Percentiles rank a stretch among this genome's conserved stretches.
Evolutionary conservation across 2,113 vertebrate genomes (phyloP).

Genomic region (Elephas maximus): DNA sequence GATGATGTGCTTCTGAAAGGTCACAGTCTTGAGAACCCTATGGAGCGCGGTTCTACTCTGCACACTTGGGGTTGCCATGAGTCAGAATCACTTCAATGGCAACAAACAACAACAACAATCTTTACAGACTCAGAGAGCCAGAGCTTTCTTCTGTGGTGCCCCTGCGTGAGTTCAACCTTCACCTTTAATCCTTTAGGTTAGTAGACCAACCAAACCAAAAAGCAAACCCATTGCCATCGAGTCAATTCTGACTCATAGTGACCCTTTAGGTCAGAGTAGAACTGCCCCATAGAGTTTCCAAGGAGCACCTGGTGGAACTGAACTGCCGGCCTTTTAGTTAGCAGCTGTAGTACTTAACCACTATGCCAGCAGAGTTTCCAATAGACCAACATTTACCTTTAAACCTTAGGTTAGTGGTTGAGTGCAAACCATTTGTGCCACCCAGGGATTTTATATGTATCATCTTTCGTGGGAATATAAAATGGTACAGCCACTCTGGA

Average conservation of each 20-base stretch:
- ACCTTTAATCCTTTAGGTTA: background rate
- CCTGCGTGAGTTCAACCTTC: background rate
- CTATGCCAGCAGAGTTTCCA: too few relatives aligned
- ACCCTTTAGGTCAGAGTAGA: too few relatives aligned
- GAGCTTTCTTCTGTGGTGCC: background rate
- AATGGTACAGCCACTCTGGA: constrained; percentile 6
- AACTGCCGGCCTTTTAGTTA: too few relatives aligned
- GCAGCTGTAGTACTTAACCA: too few relatives aligned
- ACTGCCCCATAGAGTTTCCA: too few relatives aligned
- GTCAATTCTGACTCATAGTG: too few relatives aligned
- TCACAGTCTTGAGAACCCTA: background rate
- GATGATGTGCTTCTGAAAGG: background rate
- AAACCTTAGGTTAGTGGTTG: background rate
- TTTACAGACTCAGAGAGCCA: background rate
- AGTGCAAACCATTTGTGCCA: background rate
- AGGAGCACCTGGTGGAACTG: too few relatives aligned
- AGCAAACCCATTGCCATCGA: too few relatives aligned
- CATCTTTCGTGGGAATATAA: constrained; percentile 33
- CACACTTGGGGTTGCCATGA: background rate
- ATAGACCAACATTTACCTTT: background rate
- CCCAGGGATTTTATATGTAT: background rate
- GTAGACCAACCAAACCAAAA: background rate
- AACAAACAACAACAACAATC: background rate
- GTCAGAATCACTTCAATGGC: background rate
- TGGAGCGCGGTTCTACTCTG: background rate